Evolutionary conservation across 2,113 vertebrate species (phyloP), one percentile per base, ranked within the genome.

Genomic region (Cyprinus carpio): DNA sequence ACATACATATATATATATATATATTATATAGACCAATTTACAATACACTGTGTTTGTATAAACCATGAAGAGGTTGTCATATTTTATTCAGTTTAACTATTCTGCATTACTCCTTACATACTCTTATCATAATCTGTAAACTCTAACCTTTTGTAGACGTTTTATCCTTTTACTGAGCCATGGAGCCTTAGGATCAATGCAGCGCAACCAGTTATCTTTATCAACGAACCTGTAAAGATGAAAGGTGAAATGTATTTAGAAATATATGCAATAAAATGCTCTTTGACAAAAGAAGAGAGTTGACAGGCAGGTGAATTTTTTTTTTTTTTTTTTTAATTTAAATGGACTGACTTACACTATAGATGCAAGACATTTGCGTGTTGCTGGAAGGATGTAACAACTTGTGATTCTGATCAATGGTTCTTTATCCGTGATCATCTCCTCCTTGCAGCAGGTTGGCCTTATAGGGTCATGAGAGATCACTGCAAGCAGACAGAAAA

Each of bases 341-440:
- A 31, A 20, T 29, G 12, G 7, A 49, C 2, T 62, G 65, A 89
- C 88, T 89, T 81, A 89, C 88, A 75, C 58, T 12, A 81, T 79
- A 13, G 88, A 72, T 6, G 16, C 76, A 56, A 11, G 18, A 27
- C 88, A 89, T n/a, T 5, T 11, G 5, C 2, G 1, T 46, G 1
- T 81, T 37, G 12, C 10, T 6, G 25, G 11, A 18, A 84, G 31
- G 11, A 29, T 37, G 1, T 67, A 15, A 49, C 86, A 89, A 0
- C 20, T n/a, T 7, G 0, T 37, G 62, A 89, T 34, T 6, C 3
- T 6, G 0, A 0, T 13, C 6, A 0, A 0, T 0, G 62, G 8
- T 0, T 40, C 6, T 0, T 0, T 6, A 20, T 18, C 20, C 2
- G 0, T 29, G 0, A 3, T 0, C 0, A 0, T 0, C 15, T 71